phyloP scores from a whole-genome alignment of 1,140 invertebrate species.

The Oryctes rhinoceros region DNA sequence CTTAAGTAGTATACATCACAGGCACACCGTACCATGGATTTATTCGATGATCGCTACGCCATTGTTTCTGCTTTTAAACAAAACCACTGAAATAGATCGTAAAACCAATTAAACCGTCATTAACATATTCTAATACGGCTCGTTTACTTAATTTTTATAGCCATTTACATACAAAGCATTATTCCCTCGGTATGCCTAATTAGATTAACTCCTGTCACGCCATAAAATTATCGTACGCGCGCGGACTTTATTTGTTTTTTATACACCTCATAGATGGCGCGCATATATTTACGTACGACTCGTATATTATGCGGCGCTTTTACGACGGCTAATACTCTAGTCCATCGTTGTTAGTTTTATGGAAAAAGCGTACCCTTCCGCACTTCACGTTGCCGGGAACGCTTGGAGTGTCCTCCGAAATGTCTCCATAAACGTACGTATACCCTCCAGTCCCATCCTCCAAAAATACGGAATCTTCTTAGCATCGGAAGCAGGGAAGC shows the following conservation, averaged over 20 bases:
- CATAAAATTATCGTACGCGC: conserved; percentile 33
- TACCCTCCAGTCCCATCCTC: neutral
- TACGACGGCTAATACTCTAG: conserved; percentile 26
- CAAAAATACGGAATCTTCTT: conserved; percentile 42
- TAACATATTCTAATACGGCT: conserved; percentile 37
- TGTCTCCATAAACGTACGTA: conserved; percentile 40
- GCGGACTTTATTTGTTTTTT: conserved; percentile 28
- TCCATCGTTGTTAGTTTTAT: conserved; percentile 45
- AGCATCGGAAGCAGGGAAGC: conserved; percentile 41
- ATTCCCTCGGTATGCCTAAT: conserved; percentile 36
- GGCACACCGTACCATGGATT: neutral
- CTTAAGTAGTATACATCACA: no score
- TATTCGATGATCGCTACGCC: neutral
- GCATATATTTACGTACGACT: neutral
- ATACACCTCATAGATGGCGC: conserved; percentile 20
- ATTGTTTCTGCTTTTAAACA: conserved; percentile 25
- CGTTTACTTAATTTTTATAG: conserved; percentile 38
- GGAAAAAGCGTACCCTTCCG: conserved; percentile 33
- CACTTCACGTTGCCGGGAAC: neutral
- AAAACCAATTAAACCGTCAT: conserved; percentile 36
- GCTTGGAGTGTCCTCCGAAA: neutral
- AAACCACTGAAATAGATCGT: conserved; percentile 7
- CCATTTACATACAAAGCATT: conserved; percentile 34
- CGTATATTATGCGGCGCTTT: conserved; percentile 25
- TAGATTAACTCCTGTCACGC: conserved; percentile 36